Evolutionary conservation across 2,888 invertebrate species (phyloP).

Genomic region (Bhutanitis thaidina): DNA sequence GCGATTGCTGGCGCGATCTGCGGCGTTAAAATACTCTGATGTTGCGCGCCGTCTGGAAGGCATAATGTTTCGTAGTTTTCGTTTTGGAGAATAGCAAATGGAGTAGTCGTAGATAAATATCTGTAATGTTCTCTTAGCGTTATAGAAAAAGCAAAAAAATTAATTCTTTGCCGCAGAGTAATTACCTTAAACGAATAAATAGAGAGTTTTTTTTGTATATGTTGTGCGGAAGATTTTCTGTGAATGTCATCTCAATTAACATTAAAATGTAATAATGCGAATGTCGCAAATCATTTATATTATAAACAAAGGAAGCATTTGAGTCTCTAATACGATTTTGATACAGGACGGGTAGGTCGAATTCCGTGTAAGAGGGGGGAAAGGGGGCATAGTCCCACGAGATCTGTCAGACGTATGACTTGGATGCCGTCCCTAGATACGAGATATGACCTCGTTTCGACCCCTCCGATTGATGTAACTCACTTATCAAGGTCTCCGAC

Average conservation of each 20-base stretch:
- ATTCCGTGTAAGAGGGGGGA: constrained; percentile 25
- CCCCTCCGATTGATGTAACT: constrained; percentile 33
- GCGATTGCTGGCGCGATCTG: constrained; percentile 5
- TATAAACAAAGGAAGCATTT: too few species aligned
- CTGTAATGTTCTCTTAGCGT: constrained; percentile 5
- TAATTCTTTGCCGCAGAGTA: too few species aligned
- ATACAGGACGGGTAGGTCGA: constrained; percentile 34
- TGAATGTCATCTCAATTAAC: too few species aligned
- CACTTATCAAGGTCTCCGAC: constrained; percentile 35
- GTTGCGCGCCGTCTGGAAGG: constrained; percentile 25
- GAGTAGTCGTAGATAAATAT: constrained; percentile 6
- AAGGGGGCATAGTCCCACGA: constrained; percentile 28
- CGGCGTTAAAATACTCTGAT: constrained; percentile 27
- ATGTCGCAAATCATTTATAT: too few species aligned
- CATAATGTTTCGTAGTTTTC: constrained; percentile 26
- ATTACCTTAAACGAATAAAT: too few species aligned
- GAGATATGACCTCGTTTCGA: constrained; percentile 47
- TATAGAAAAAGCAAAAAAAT: not conserved
- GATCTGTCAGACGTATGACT: constrained; percentile 23
- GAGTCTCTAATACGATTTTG: constrained; percentile 49
- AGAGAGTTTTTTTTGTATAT: too few species aligned
- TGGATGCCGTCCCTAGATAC: constrained; percentile 33
- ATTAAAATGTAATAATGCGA: too few species aligned
- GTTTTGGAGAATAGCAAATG: constrained; percentile 2
- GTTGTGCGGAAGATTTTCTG: too few species aligned